phyloP scores from a whole-genome alignment of 1,140 invertebrate species.

The Ephestia elutella region DNA sequence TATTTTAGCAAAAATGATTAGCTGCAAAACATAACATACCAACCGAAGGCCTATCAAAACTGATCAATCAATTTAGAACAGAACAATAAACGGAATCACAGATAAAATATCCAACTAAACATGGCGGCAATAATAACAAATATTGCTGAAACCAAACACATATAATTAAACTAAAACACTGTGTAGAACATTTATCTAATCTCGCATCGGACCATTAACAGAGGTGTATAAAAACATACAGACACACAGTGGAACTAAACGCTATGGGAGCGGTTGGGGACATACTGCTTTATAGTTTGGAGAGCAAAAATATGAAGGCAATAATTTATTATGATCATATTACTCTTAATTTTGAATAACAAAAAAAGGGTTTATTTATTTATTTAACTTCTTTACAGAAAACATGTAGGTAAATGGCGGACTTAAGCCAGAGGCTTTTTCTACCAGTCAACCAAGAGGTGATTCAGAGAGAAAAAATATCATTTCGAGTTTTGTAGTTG shows the following conservation, averaged over 20 bases:
- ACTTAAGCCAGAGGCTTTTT: no score
- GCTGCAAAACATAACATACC: neutral
- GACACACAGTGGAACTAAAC: constrained; percentile 47
- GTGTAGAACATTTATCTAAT: constrained; percentile 60
- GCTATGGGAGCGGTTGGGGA: constrained; percentile 10
- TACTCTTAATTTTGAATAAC: no score
- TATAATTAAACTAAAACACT: constrained; percentile 67
- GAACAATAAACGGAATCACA: neutral
- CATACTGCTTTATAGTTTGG: neutral
- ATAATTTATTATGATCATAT: no score
- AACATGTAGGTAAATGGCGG: no score
- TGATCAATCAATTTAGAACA: neutral
- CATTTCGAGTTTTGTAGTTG: no score
- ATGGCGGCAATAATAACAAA: neutral
- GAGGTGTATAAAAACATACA: constrained; percentile 54
- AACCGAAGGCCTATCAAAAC: neutral
- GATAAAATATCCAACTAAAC: neutral
- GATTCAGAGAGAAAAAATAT: no score
- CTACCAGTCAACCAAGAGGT: no score
- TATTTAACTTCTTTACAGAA: no score
- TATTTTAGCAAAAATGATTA: neutral
- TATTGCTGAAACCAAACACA: constrained; percentile 32
- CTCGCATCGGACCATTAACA: constrained; percentile 66
- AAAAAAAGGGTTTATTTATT: no score
- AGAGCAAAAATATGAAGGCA: neutral